Conservation (phyloP, 2,113 vertebrate species). For the Oxyruncus cristatus region DNA sequence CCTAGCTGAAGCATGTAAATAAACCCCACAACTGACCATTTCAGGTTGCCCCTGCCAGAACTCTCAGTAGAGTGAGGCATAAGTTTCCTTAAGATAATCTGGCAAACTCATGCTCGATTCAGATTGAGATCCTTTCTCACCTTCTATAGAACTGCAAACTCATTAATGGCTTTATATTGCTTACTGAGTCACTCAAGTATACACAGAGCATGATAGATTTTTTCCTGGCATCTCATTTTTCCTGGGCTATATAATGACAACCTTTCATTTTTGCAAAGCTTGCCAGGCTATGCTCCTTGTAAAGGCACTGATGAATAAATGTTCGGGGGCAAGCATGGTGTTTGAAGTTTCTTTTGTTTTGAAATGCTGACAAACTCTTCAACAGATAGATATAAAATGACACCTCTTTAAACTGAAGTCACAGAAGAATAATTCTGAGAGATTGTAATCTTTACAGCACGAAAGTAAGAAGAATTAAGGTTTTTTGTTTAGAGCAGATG, state of each 20-base stretch:
- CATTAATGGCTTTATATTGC: not conserved
- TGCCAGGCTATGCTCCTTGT: not conserved
- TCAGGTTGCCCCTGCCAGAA: not conserved
- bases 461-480: not conserved
- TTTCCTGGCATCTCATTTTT: not conserved
- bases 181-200: constrained; percentile 7
- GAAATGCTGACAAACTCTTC: not conserved
- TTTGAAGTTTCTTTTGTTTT: not conserved
- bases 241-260: not conserved
- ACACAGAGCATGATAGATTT: not conserved
- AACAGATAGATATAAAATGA: not conserved
- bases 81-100: not conserved
- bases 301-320: not conserved
- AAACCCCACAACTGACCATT: not conserved
- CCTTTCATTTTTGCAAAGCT: not conserved
- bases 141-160: not conserved
- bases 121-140: constrained; percentile 2
- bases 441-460: not conserved
- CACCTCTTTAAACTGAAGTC: not conserved
- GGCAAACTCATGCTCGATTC: not conserved
- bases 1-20: not conserved
- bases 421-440: not conserved
- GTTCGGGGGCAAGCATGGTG: not conserved
- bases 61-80: not conserved
- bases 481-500: not conserved